Percentiles rank a stretch among this genome's conserved stretches.
These are phyloP conservation scores for Drosophila ambigua DNA, from an alignment of 1,140 invertebrate species.

Conservation along the genomic window DNA sequence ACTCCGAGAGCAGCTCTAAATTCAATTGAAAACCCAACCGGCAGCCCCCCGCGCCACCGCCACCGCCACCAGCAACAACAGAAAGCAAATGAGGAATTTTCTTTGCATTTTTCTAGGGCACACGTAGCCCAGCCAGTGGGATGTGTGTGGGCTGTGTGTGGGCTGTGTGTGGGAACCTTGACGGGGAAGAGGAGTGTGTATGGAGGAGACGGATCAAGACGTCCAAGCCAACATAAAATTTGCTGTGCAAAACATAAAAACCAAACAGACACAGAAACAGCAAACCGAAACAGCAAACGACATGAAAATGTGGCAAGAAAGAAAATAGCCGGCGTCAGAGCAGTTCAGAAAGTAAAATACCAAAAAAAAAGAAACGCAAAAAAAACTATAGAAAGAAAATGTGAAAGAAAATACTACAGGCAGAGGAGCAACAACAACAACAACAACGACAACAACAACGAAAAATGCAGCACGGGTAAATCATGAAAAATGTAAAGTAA, in stretches of 20 bases:
- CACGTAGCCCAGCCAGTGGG: conserved; percentile 57
- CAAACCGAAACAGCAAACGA: conserved; percentile 72
- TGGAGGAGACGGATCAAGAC: conserved; percentile 28
- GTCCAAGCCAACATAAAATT: conserved; percentile 76
- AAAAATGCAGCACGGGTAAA: not conserved
- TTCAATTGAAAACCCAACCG: conserved; percentile 63
- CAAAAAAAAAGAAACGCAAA: conserved; percentile 17
- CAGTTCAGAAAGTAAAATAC: conserved; percentile 39
- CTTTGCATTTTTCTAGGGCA: conserved; percentile 73
- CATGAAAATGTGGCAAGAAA: conserved; percentile 62
- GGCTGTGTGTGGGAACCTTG: not conserved
- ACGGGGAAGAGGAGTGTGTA: conserved; percentile 3
- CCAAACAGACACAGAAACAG: conserved; percentile 55
- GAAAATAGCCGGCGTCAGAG: conserved; percentile 35
- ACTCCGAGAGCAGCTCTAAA: conserved; percentile 57
- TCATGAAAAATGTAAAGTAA: conserved; percentile 13
- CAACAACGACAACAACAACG: too few relatives aligned
- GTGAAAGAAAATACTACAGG: too few relatives aligned
- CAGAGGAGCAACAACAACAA: too few relatives aligned
- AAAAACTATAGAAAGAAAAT: conserved; percentile 27
- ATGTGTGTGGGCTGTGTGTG: too few relatives aligned
- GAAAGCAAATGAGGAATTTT: conserved; percentile 74
- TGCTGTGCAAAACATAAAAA: conserved; percentile 78
- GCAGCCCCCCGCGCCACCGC: too few relatives aligned
- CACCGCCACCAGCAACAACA: conserved; percentile 10